phyloP scores from a whole-genome alignment of 2,113 vertebrate genomes.

The Neolamprologus sp. region DNA sequence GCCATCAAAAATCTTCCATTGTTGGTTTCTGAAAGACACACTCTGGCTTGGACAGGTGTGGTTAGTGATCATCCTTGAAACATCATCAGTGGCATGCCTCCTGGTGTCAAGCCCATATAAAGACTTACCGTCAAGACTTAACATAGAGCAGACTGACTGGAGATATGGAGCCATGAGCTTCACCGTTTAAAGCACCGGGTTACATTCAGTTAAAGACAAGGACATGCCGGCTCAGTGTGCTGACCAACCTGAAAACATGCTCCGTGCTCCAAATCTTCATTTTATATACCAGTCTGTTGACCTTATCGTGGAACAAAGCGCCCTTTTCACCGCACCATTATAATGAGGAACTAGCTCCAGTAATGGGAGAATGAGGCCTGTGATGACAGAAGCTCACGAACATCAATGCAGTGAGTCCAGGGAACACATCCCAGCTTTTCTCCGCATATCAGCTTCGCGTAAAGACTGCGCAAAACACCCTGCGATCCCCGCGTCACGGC shows the following conservation, averaged over 20 bases:
- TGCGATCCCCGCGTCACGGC: neutral
- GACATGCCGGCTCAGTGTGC: neutral
- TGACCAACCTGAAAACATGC: slow-evolving; percentile 72
- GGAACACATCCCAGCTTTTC: neutral
- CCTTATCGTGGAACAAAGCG: neutral
- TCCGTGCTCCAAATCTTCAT: slow-evolving; percentile 81
- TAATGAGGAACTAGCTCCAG: neutral
- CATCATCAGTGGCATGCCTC: neutral
- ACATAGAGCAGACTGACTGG: neutral
- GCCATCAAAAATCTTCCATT: neutral
- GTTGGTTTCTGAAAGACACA: neutral
- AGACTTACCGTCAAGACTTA: neutral
- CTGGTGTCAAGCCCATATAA: neutral
- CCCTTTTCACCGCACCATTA: slow-evolving; percentile 9
- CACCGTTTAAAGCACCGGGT: neutral
- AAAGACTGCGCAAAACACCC: neutral
- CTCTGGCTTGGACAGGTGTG: neutral
- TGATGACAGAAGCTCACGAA: slow-evolving; percentile 16
- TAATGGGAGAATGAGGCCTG: neutral
- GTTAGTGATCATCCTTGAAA: neutral
- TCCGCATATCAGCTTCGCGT: neutral
- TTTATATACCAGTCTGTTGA: neutral
- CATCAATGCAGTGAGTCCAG: neutral
- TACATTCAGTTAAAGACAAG: neutral
- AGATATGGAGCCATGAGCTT: neutral